These are phyloP conservation scores for Ammodytes dubius DNA, from an alignment of 2,113 vertebrate genomes.

Conservation along the genomic window DNA sequence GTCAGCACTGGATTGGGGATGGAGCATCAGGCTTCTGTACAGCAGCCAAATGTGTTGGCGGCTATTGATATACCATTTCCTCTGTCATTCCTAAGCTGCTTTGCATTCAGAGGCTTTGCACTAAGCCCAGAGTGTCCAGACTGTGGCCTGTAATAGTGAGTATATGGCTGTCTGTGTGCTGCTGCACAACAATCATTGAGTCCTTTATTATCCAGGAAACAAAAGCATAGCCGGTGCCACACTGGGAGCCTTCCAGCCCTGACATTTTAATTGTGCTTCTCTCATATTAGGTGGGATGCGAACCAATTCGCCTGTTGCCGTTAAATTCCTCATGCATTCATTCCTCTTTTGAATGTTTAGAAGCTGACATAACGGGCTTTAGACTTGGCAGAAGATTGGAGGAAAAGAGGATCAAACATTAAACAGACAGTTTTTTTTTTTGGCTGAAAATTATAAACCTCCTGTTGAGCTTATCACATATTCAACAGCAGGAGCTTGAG, in stretches of 20 bases:
- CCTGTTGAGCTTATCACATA: constrained; percentile 61
- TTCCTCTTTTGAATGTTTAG: constrained; percentile 66
- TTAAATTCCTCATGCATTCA: constrained; percentile 62
- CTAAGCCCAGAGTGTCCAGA: constrained; percentile 67
- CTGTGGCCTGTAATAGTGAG: constrained; percentile 55
- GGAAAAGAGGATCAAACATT: constrained; percentile 65
- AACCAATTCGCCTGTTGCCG: constrained; percentile 65
- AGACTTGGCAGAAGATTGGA: constrained; percentile 59
- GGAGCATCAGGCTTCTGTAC: constrained; percentile 54
- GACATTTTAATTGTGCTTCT: constrained; percentile 67
- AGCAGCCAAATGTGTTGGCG: constrained; percentile 76
- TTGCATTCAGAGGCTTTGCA: constrained; percentile 74
- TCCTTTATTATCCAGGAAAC: constrained; percentile 63
- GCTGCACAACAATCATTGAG: constrained; percentile 46
- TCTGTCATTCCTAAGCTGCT: constrained; percentile 75
- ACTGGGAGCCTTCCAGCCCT: constrained; percentile 47
- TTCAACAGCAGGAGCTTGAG: constrained; percentile 51
- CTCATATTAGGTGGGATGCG: constrained; percentile 59
- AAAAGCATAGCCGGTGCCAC: constrained; percentile 50
- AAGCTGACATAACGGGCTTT: constrained; percentile 67
- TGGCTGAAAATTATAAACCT: constrained; percentile 51
- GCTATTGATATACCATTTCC: constrained; percentile 81
- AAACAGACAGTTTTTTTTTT: constrained; percentile 23
- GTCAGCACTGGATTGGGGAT: constrained; percentile 45
- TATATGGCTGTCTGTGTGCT: constrained; percentile 29